phyloP scores from a whole-genome alignment of 2,113 vertebrate genomes.

The Sterrhoptilus dennistouni region DNA sequence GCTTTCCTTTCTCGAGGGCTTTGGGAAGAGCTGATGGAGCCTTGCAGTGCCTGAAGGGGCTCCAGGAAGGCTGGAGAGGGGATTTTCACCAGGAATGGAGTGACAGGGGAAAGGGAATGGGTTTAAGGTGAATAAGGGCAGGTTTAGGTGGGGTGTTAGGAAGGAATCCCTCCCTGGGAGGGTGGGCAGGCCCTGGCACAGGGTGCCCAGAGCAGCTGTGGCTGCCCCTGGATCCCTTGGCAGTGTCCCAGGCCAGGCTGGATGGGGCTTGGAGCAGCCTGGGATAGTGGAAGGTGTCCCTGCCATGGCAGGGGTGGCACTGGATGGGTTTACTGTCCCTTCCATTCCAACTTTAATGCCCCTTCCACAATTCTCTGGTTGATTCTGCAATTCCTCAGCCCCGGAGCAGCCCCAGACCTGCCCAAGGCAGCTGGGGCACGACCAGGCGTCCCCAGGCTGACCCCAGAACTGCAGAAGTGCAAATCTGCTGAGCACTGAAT shows the following conservation, averaged over 20 bases:
- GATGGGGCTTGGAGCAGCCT: fast-evolving
- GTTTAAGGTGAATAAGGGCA: too few species aligned
- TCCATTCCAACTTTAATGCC: background rate
- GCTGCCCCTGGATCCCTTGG: background rate
- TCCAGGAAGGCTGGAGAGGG: background rate
- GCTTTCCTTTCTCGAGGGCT: background rate
- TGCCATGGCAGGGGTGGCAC: background rate
- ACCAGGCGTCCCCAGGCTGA: background rate
- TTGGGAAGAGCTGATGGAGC: background rate
- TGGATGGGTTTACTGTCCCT: background rate
- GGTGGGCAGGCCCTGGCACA: background rate
- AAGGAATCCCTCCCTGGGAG: fast-evolving
- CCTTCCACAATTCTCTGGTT: too few species aligned
- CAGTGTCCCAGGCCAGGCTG: background rate
- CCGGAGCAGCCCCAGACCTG: background rate
- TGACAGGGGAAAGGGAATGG: background rate
- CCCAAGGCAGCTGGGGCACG: background rate
- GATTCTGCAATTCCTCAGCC: background rate
- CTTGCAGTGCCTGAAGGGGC: background rate
- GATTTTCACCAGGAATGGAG: background rate
- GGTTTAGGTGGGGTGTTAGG: fast-evolving
- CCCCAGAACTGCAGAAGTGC: background rate
- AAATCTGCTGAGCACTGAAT: background rate
- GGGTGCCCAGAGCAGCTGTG: too few species aligned
- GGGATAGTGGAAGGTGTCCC: fast-evolving